Conservation (phyloP, 2,888 invertebrate genomes). For the Morinoia aosen region DNA sequence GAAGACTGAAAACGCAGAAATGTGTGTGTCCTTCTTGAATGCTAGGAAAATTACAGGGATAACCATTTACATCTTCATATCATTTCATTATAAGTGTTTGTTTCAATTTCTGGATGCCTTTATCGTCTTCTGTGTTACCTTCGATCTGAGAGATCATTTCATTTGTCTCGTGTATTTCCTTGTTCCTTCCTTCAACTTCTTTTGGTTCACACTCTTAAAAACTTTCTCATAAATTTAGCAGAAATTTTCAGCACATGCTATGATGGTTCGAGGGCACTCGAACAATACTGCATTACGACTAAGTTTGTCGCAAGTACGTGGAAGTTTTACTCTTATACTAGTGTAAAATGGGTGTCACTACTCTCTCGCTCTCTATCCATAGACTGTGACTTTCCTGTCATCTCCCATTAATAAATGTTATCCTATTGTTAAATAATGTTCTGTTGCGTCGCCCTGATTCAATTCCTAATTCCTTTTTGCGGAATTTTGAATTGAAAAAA, state of each 20-base stretch:
- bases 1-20: background rate
- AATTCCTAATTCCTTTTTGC: background rate
- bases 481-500: background rate
- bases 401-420: background rate
- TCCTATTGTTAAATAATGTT: background rate
- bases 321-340: background rate
- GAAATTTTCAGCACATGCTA: constrained; percentile 2
- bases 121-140: background rate
- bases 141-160: background rate
- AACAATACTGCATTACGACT: background rate
- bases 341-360: constrained; percentile 8
- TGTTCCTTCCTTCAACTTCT: background rate
- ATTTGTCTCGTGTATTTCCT: constrained; percentile 26
- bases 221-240: background rate
- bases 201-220: background rate
- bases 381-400: constrained; percentile 10
- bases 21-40: background rate
- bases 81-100: background rate
- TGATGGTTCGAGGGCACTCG: constrained; percentile 1
- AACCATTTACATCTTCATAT: background rate
- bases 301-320: constrained; percentile 4
- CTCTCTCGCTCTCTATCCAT: constrained; percentile 2
- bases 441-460: background rate
- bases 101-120: background rate
- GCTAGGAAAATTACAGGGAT: background rate